A percentile compares a stretch with the other conserved stretches of the same genome.
Evolutionary conservation across 1,140 invertebrate genomes (phyloP).

Genomic region (Pseudomyrmex pallidus): DNA sequence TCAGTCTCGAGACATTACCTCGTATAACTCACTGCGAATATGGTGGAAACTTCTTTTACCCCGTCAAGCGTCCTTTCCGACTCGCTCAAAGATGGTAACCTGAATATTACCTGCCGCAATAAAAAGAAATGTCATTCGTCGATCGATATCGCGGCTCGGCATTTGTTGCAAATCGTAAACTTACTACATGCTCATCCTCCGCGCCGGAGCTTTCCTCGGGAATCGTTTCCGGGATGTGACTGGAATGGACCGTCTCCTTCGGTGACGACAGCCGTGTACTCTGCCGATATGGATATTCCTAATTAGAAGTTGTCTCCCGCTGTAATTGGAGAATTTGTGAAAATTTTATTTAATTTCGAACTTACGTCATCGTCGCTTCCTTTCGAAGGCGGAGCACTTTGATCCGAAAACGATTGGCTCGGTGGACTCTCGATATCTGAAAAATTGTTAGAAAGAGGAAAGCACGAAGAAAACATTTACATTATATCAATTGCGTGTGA

Average conservation of each 20-base stretch:
- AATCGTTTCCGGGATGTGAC: conserved; percentile 92
- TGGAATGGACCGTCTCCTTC: conserved; percentile 90
- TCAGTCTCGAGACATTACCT: neutral
- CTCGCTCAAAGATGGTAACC: conserved; percentile 90
- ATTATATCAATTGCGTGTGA: neutral
- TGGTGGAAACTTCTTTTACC: conserved; percentile 85
- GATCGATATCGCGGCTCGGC: neutral
- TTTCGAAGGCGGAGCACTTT: conserved; percentile 76
- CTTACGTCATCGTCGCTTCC: conserved; percentile 81
- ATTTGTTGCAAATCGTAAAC: conserved; percentile 47
- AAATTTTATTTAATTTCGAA: conserved; percentile 19
- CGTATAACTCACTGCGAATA: conserved; percentile 87
- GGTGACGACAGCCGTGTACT: conserved; percentile 92
- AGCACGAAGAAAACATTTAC: too few relatives aligned
- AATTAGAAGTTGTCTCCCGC: neutral
- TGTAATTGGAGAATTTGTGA: conserved; percentile 22
- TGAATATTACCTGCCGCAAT: conserved; percentile 89
- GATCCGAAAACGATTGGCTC: conserved; percentile 88
- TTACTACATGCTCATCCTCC: conserved; percentile 95
- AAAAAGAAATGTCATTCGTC: conserved; percentile 11
- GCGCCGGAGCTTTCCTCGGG: conserved; percentile 96
- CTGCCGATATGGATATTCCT: conserved; percentile 75
- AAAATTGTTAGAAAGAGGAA: conserved; percentile 54
- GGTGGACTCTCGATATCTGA: conserved; percentile 87
- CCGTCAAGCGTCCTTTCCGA: conserved; percentile 86